Percentiles rank a stretch among this genome's conserved stretches.
Evolutionary conservation across 1,140 invertebrate species (phyloP).

Genomic region (Camponotus pennsylvanicus): DNA sequence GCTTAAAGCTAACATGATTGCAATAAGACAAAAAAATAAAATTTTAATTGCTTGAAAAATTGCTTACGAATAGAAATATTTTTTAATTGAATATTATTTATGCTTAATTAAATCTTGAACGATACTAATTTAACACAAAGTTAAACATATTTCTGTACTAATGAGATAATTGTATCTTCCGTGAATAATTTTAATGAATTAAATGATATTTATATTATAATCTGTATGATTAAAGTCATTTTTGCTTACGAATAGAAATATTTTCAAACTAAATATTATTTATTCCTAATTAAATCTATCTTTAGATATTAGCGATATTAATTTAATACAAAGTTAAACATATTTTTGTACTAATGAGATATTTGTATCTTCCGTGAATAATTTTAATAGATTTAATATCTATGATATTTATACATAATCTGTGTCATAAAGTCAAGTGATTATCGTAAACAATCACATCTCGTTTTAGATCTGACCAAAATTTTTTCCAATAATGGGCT

Average conservation of each 20-base stretch:
- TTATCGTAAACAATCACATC: background rate
- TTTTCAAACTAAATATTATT: background rate
- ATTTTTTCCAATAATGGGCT: background rate
- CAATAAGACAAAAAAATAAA: background rate
- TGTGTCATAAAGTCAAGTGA: background rate
- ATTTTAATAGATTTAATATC: background rate
- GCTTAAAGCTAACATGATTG: background rate
- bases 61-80: background rate
- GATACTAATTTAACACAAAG: too few species aligned
- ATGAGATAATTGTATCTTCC: background rate
- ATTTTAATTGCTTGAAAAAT: background rate
- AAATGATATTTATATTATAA: background rate
- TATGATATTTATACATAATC: background rate
- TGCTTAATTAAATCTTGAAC: slow-evolving; percentile 4
- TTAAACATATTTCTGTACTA: background rate
- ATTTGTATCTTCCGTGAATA: background rate
- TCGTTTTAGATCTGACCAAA: background rate
- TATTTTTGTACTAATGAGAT: background rate
- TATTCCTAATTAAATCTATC: slow-evolving; percentile 2
- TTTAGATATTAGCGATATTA: too few species aligned
- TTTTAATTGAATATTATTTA: background rate
- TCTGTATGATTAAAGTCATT: background rate
- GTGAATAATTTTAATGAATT: background rate
- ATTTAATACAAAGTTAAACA: background rate
- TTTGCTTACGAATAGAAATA: background rate